phyloP scores from a whole-genome alignment of 2,113 vertebrate species.

The Dipodomys ordii region DNA sequence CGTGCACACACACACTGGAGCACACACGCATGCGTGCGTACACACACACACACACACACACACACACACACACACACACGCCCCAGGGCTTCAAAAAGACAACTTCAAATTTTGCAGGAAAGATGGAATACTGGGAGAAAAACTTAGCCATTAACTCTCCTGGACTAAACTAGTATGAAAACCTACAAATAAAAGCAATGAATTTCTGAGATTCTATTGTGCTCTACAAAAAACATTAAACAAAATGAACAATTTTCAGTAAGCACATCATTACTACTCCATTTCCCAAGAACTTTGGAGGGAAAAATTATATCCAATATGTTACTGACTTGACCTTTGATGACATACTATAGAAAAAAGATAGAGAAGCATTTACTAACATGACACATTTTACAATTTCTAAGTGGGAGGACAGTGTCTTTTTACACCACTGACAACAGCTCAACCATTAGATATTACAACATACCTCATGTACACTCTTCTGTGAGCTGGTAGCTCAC shows the following conservation, averaged over 20 bases:
- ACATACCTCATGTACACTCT: background rate
- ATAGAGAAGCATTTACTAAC: constrained; percentile 36
- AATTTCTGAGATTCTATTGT: background rate
- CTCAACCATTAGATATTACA: constrained; percentile 10
- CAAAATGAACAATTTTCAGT: constrained; percentile 27
- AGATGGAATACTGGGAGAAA: background rate
- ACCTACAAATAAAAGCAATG: background rate
- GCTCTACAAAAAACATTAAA: no score
- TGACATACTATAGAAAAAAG: constrained; percentile 41
- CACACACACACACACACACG: no score
- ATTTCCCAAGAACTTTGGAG: constrained; percentile 37
- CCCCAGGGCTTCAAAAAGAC: background rate
- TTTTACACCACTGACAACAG: background rate
- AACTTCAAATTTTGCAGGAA: constrained; percentile 8
- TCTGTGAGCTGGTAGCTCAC: background rate
- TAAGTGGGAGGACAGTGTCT: background rate
- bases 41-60: no score
- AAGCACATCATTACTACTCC: background rate
- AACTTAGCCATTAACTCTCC: constrained; percentile 4
- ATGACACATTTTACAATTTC: background rate
- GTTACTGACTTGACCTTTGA: constrained; percentile 49
- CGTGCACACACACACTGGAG: no score
- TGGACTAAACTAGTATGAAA: background rate
- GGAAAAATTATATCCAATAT: constrained; percentile 27
- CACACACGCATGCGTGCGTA: no score